Percentiles rank a stretch among this genome's conserved stretches.
Conservation (phyloP, 2,888 invertebrate species). For the Cryptus viduatorius region DNA sequence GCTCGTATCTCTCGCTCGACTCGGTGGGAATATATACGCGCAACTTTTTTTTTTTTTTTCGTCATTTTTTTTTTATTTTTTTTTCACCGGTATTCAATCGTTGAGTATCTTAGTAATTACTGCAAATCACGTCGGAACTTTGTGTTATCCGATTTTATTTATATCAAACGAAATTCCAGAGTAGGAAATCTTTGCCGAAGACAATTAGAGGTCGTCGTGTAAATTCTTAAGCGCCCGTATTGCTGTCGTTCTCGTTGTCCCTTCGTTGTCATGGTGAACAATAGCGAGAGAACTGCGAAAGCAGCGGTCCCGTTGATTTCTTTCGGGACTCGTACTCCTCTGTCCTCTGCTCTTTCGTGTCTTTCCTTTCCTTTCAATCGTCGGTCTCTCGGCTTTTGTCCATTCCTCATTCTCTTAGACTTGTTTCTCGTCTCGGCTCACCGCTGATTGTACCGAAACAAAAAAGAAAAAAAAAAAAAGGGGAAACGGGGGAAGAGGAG, state of each 20-base stretch:
- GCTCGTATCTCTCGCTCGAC: slow-evolving; percentile 53
- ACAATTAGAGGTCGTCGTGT: slow-evolving; percentile 55
- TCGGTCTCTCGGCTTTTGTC: slow-evolving; percentile 51
- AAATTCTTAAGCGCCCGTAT: slow-evolving; percentile 14
- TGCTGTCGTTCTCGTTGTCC: slow-evolving; percentile 19
- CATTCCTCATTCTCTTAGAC: slow-evolving; percentile 33
- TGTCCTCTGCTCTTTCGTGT: slow-evolving; percentile 15
- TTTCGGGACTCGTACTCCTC: slow-evolving; percentile 15
- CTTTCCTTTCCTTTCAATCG: slow-evolving; percentile 44
- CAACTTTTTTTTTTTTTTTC: slow-evolving; percentile 6
- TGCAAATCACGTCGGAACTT: slow-evolving; percentile 48
- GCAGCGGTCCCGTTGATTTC: slow-evolving; percentile 54
- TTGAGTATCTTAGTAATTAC: slow-evolving; percentile 52
- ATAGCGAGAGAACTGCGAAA: slow-evolving; percentile 48
- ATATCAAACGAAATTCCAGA: not conserved
- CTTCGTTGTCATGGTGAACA: slow-evolving; percentile 54
- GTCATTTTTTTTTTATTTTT: not conserved
- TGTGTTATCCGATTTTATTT: not conserved
- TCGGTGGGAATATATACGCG: slow-evolving; percentile 22
- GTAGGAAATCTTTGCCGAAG: slow-evolving; percentile 34
- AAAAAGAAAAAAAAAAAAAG: slow-evolving; percentile 6
- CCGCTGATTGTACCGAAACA: slow-evolving; percentile 44
- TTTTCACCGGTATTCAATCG: slow-evolving; percentile 29
- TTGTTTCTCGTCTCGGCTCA: slow-evolving; percentile 16
- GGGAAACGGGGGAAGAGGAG: no score